phyloP scores from a whole-genome alignment of 2,797 vertebrate species.

The Rhinogobio ventralis region DNA sequence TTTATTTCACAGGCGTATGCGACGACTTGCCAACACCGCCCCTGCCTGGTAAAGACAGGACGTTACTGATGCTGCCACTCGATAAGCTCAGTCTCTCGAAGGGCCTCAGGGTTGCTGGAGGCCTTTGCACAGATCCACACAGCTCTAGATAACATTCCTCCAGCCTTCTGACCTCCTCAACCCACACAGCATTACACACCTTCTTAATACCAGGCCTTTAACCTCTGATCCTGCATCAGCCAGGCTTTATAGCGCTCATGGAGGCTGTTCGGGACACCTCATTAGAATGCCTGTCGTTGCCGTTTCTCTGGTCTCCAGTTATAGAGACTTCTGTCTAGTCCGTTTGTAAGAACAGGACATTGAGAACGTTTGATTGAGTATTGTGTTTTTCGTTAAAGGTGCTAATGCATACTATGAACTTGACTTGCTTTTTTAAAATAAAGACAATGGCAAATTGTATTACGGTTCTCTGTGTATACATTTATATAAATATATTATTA shows the following conservation, averaged over 20 bases:
- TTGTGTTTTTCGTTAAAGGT: constrained; percentile 54
- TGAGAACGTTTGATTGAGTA: constrained; percentile 36
- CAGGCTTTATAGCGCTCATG: neutral
- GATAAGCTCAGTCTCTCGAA: constrained; percentile 39
- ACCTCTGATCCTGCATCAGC: constrained; percentile 22
- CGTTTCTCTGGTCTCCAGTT: constrained; percentile 23
- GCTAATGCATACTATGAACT: constrained; percentile 48
- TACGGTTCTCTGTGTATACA: neutral
- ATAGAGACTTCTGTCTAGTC: constrained; percentile 6
- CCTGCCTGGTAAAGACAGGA: constrained; percentile 85
- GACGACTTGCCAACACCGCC: constrained; percentile 87
- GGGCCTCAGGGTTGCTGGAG: constrained; percentile 42
- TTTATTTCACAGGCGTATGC: constrained; percentile 78
- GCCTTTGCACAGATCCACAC: constrained; percentile 24
- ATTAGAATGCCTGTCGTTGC: constrained; percentile 29
- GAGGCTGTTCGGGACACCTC: neutral
- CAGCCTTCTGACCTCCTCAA: constrained; percentile 34
- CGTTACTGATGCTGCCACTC: constrained; percentile 16
- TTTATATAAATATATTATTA: neutral
- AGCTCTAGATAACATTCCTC: constrained; percentile 43
- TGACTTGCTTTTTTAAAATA: constrained; percentile 54
- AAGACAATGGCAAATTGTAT: constrained; percentile 51
- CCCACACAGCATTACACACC: constrained; percentile 30
- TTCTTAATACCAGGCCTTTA: constrained; percentile 16
- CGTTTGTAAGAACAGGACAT: constrained; percentile 22